Evolutionary conservation across 2,797 vertebrate genomes (phyloP).

Genomic region (Strix occidentalis): DNA sequence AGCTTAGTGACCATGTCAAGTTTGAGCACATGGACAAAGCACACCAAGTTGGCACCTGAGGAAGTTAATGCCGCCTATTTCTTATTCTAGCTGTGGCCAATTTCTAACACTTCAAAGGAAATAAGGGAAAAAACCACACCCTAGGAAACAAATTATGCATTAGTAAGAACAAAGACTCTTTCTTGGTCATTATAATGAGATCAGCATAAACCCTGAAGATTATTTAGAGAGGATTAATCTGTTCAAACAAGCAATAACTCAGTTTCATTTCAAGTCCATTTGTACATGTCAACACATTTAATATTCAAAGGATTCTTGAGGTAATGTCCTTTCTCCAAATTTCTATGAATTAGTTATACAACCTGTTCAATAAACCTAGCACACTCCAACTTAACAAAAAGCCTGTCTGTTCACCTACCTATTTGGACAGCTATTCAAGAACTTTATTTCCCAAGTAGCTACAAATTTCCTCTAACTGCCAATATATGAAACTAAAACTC

Average conservation of each 20-base stretch:
- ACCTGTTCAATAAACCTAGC: neutral
- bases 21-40: neutral
- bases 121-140: neutral
- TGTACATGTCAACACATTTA: neutral
- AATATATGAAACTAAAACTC: neutral
- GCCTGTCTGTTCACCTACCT: neutral
- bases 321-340: neutral
- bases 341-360: neutral
- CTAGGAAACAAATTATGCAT: neutral
- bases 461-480: neutral
- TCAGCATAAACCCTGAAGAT: neutral
- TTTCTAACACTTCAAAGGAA: neutral
- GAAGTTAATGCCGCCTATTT: neutral
- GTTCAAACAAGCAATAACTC: neutral
- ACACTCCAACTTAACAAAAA: neutral
- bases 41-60: neutral
- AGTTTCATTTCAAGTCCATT: neutral
- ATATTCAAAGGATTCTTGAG: neutral
- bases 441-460: neutral
- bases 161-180: neutral
- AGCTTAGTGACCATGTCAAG: neutral
- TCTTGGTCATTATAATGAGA: neutral
- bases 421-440: neutral
- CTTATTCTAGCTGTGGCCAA: neutral
- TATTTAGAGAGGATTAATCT: slow-evolving; percentile 14